Conservation (phyloP, 2,113 vertebrate species). For the Lontra canadensis region DNA sequence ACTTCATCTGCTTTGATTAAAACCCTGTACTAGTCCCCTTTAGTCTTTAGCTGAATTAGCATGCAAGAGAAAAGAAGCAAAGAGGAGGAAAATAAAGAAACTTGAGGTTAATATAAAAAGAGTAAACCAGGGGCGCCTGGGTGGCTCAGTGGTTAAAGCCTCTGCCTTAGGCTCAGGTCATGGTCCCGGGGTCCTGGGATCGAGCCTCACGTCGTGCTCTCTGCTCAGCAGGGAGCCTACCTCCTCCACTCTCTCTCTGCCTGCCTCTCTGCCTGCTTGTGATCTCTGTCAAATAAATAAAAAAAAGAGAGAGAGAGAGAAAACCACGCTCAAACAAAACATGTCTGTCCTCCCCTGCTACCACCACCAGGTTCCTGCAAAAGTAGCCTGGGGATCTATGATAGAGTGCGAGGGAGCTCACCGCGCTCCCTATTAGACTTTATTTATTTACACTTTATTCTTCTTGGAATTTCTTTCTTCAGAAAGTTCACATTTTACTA, state of each 20-base stretch:
- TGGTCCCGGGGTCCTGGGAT: no score
- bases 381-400: background rate
- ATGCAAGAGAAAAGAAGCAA: background rate
- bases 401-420: background rate
- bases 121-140: background rate
- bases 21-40: background rate
- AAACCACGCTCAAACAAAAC: background rate
- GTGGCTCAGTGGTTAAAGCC: no score
- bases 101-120: background rate
- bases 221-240: no score
- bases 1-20: background rate
- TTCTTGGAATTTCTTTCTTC: conserved; percentile 17
- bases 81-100: background rate
- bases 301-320: background rate
- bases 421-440: background rate
- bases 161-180: no score
- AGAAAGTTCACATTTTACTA: conserved; percentile 3
- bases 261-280: no score
- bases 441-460: background rate
- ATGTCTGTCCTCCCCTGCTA: background rate
- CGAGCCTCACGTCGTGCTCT: no score
- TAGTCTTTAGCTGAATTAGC: background rate
- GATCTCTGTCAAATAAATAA: no score
- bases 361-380: background rate
- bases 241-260: no score